Base-by-base conservation (phyloP, 2,888 invertebrate genomes). In the Oligia latruncula region DNA sequence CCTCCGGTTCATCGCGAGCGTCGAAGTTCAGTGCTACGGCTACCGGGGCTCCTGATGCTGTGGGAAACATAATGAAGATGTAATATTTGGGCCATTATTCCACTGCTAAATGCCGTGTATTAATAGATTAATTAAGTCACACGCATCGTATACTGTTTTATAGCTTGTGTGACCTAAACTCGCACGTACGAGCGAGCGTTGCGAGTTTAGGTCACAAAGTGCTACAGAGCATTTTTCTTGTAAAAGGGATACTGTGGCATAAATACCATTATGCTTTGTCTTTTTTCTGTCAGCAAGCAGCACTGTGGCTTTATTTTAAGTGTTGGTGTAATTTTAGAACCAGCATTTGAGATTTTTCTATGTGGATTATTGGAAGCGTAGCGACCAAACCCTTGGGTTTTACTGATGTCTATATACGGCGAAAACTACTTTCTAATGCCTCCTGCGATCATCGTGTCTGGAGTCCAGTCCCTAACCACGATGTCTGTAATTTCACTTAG, bases 1-100 rank as follows among this genome's bases (percentile, higher is more conserved):
- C 97, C 81, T 98, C 98, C 0, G 99, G 99, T 90, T 99, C 98
- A 84, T 98, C 98, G 43, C 98, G 97, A 0, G 98, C 98, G 93
- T 99, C 99, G 90, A 99, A 98, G 94, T 98, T 98, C 43, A 99
- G 93, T 0, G 98, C 97, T 0, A 98, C 98, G 0, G 98, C 98
- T 43, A 98, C 97, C 0, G 97, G 95, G 65, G 80, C 84, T 0
- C 95, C 94, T 4, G 90, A 89, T 4, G 85, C 95, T 95, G 88
- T n/a, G 71, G 43, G 13, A 43, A 11, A 64, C 40, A n/a, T n/a
- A 60, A 71, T 58, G 11, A 43, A 71, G 17, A n/a, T 71, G 58
- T n/a, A n/a, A 58, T 11, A 55, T 9, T 11, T 23, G 17, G 52
- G 17, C 17, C 52, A 52, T 52, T 52, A 52, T 17, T 5, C 5